Evolutionary conservation across 2,797 vertebrate genomes (phyloP), one percentile per base, ranked within the genome.

Genomic region (Odontamblyopus rebecca): DNA sequence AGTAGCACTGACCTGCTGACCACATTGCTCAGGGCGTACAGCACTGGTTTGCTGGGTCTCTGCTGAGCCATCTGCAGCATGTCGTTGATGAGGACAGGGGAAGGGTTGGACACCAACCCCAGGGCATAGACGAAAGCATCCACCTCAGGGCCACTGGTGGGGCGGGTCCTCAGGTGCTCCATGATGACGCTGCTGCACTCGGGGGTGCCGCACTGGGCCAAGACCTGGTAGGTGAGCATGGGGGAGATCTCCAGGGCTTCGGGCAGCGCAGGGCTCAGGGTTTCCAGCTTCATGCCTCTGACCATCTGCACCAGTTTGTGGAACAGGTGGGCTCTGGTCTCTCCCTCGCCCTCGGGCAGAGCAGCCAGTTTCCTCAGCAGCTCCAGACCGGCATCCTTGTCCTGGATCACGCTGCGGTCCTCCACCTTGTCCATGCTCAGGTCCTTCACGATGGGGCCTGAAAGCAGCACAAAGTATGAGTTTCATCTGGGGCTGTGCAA

Each of bases 121-220:
- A 98, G 66, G 32, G 95, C 91, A 53, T 97, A 98, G 12, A 97
- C 95, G 0, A 93, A 76, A 0, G 93, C 82, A 63, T 98, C 98
- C 50, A 94, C 88, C 79, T 97, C 80, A 0, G 95, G 9, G 0
- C 94, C 89, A 23, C 92, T 88, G 50, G 77, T 80, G 0, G 92
- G 90, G 29, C 93, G 92, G 9, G 78, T 93, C 76, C 94, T 94
- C 75, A 98, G 89, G 84, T 96, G 93, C 76, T 93, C 93, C 88
- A 98, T 94, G 85, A 98, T 92, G 68, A 90, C 94, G 53, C 93
- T 93, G 74, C 93, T 96, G 86, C 97, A 99, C 79, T 96, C 96
- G 13, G 95, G 92, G 56, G 95, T 97, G 69, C 97, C 97, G 0
- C 97, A 99, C 89, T 99, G 98, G 68, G 89, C 87, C 86, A 99